Evolutionary conservation across 2,113 vertebrate species (phyloP), one percentile per base, ranked within the genome.

Genomic region (Neomonachus schauinslandi): DNA sequence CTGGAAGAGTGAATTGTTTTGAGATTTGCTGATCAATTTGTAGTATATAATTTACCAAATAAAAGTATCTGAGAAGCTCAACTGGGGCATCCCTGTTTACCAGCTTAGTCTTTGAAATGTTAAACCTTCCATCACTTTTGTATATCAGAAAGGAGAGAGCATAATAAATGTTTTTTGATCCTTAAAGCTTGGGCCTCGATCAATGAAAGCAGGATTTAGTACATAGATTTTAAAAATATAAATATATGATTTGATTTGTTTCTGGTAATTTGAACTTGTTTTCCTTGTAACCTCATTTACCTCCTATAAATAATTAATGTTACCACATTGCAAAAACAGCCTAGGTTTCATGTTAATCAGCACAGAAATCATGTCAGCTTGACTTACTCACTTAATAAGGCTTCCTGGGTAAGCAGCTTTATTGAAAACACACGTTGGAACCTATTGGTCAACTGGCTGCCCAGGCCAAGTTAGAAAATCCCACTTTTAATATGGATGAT

Each of bases 331-430:
- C 61, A 5, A 95, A 96, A 97, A 95, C 98, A 85, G 89, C 89
- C 97, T 5, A 80, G 95, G 98, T 53, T 98, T 98, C 98, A 97
- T 59, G 94, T 97, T 98, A 95, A 98, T 98, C 98, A 95, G 96
- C 94, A 91, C 71, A 10, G 84, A 93, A 63, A 98, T 98, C 98
- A 98, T 91, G 84, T 79, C 98, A 61, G 83, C 72, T 90, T 82
- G 97, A 98, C 98, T 85, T 98, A 83, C 98, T 99, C 98, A 96
- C 98, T 98, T 99, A 98, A 99, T 98, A 98, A 99, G 98, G 98
- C 98, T 99, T 99, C 91, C 95, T 96, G 93, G 96, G 97, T 98
- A 99, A 99, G 99, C 98, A 95, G 99, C 98, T 99, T 99, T 99
- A 98, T 98, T 97, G 98, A 71, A 98, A 98, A 98, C 89, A 98